Conservation (phyloP, 1,140 invertebrate species). For the Anoplolepis gracilipes region DNA sequence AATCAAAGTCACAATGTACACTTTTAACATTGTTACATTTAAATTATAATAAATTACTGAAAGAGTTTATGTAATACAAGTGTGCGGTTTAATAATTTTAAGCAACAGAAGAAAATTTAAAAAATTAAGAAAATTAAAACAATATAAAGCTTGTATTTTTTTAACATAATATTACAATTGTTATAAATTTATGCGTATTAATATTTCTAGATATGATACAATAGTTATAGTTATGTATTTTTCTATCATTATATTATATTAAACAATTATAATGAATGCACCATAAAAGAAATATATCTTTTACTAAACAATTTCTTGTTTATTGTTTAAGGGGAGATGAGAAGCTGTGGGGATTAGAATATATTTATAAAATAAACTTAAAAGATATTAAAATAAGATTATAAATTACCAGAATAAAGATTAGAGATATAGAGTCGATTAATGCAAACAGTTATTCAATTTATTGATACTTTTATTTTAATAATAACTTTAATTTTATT, state of each 20-base stretch:
- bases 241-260: constrained; percentile 33
- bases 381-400: no score
- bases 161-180: constrained; percentile 9
- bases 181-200: constrained; percentile 6
- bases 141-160: not conserved
- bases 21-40: no score
- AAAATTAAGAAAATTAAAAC: not conserved
- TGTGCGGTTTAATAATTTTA: constrained; percentile 29
- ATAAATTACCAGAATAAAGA: no score
- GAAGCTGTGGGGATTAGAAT: not conserved
- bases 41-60: not conserved
- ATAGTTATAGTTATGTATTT: constrained; percentile 35
- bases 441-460: not conserved
- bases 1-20: no score
- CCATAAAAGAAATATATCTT: constrained; percentile 28
- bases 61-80: not conserved
- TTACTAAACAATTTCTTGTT: not conserved
- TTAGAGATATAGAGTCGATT: not conserved
- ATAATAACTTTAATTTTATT: constrained; percentile 49
- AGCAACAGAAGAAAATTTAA: not conserved
- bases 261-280: not conserved
- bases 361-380: not conserved
- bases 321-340: not conserved
- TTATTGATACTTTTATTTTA: constrained; percentile 38
- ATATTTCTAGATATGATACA: constrained; percentile 2